Conservation (phyloP, 1,140 invertebrate species). For the Bathynomus jamesi region DNA sequence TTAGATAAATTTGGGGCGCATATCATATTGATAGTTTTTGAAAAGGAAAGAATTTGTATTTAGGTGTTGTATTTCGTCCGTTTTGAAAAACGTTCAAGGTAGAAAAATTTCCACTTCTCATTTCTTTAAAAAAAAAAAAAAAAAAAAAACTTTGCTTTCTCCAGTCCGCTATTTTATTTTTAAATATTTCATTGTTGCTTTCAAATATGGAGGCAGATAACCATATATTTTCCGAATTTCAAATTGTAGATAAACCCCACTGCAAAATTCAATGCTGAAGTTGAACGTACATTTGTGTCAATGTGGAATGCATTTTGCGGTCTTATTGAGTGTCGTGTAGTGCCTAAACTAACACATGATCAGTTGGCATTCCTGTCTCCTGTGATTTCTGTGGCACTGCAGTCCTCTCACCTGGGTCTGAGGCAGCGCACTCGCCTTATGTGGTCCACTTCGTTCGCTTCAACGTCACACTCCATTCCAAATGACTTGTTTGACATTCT, state of each 20-base stretch:
- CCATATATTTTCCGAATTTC: no score
- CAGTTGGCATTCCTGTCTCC: constrained; percentile 9
- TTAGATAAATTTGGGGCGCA: no score
- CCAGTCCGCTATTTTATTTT: no score
- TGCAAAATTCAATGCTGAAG: constrained; percentile 13
- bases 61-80: no score
- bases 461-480: constrained; percentile 9
- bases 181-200: no score
- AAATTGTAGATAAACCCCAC: constrained; percentile 5
- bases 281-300: constrained; percentile 12
- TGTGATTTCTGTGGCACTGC: constrained; percentile 4
- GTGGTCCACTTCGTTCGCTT: constrained; percentile 9
- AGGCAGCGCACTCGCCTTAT: constrained; percentile 6
- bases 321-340: constrained; percentile 11
- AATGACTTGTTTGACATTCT: constrained; percentile 5
- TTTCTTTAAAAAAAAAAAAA: no score
- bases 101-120: no score
- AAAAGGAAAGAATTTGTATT: no score
- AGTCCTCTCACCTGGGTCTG: constrained; percentile 11
- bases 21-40: no score
- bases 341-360: constrained; percentile 2
- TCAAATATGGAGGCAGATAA: no score
- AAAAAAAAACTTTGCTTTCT: no score
- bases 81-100: no score
- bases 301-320: constrained; percentile 10